Conservation (phyloP, 2,113 vertebrate species). For the Ammospiza caudacuta region DNA sequence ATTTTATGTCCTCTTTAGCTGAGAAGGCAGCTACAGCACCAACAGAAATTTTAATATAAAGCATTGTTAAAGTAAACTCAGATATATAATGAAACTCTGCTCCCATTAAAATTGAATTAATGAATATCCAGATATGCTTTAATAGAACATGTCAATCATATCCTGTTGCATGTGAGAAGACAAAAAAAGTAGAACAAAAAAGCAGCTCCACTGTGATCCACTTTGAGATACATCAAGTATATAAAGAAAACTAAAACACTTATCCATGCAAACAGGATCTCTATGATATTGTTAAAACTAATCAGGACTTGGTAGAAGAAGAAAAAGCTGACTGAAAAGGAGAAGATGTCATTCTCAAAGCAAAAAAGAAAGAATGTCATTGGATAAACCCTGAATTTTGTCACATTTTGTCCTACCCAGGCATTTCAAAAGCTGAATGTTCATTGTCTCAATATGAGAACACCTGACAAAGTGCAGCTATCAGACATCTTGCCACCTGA, state of each 20-base stretch:
- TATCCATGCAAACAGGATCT: neutral
- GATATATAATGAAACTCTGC: conserved; percentile 12
- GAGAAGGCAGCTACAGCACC: neutral
- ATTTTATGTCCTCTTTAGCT: neutral
- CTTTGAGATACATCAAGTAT: neutral
- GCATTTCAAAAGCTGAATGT: conserved; percentile 10
- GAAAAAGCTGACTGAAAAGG: neutral
- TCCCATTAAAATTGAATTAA: conserved; percentile 31
- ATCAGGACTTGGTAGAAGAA: conserved; percentile 3
- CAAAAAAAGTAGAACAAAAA: conserved; percentile 11
- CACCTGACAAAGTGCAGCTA: conserved; percentile 23
- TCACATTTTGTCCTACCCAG: neutral
- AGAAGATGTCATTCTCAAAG: neutral
- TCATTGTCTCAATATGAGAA: conserved; percentile 9
- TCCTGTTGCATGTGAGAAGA: neutral
- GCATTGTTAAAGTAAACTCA: conserved; percentile 22
- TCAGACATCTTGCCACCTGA: conserved; percentile 2
- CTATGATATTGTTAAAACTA: neutral
- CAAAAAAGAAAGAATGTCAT: neutral
- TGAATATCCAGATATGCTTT: conserved; percentile 2
- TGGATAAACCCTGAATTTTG: neutral
- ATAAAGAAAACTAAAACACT: conserved; percentile 1
- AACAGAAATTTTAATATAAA: conserved; percentile 48
- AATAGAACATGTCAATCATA: neutral
- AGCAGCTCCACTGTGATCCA: neutral